These are phyloP conservation scores for Mallotus villosus DNA, from an alignment of 2,797 vertebrate genomes.

Conservation along the genomic window DNA sequence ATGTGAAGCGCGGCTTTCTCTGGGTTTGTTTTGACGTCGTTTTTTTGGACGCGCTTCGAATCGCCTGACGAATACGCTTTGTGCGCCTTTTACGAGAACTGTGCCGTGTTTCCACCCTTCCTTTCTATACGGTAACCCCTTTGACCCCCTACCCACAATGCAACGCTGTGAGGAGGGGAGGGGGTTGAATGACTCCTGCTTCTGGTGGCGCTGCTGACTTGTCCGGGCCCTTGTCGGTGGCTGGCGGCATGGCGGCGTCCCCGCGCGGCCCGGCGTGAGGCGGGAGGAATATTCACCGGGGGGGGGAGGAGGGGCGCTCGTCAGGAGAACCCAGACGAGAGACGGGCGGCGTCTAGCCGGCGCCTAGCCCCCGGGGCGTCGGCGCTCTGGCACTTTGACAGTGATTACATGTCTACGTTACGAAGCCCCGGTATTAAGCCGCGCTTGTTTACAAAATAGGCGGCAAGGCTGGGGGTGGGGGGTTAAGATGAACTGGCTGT, in stretches of 20 bases:
- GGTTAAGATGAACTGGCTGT: too few species aligned
- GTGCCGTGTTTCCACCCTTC: neutral
- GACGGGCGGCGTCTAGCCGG: constrained; percentile 25
- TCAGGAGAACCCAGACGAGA: too few species aligned
- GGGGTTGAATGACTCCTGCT: too few species aligned
- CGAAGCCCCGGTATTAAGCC: constrained; percentile 64
- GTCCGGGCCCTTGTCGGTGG: neutral
- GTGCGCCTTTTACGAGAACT: too few species aligned
- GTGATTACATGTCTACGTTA: constrained; percentile 69
- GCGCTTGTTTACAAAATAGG: constrained; percentile 75
- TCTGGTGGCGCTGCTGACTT: too few species aligned
- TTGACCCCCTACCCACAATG: neutral
- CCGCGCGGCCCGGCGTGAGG: neutral
- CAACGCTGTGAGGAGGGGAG: neutral
- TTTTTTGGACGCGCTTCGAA: too few species aligned
- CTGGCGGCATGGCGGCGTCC: too few species aligned
- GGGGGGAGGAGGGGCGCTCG: too few species aligned
- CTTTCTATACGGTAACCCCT: neutral
- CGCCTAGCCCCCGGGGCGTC: constrained; percentile 63
- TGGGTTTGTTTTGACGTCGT: too few species aligned
- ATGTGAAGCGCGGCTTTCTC: too few species aligned
- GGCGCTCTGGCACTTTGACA: constrained; percentile 71
- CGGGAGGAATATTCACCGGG: constrained; percentile 75
- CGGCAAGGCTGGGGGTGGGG: neutral
- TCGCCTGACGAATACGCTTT: too few species aligned